Evolutionary conservation across 2,888 invertebrate genomes (phyloP).

Genomic region (Thalpophila matura): DNA sequence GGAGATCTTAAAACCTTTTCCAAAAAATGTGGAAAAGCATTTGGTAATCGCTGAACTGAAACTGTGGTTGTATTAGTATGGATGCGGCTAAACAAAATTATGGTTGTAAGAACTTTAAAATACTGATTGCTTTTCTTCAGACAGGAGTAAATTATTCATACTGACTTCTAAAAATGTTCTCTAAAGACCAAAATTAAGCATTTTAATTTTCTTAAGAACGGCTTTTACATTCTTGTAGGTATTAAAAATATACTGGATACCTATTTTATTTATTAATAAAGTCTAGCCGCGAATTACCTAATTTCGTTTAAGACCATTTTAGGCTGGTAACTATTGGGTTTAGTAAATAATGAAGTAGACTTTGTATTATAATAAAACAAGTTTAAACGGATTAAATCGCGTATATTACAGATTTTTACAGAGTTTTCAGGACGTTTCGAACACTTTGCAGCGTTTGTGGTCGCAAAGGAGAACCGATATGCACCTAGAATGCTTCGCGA

Average conservation of each 20-base stretch:
- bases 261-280: conserved; percentile 27
- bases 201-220: conserved; percentile 20
- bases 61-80: conserved; percentile 9
- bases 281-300: conserved; percentile 17
- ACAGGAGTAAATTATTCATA: conserved; percentile 25
- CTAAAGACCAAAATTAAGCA: conserved; percentile 20
- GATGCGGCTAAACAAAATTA: conserved; percentile 28
- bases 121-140: conserved; percentile 1
- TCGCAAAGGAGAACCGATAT: no score
- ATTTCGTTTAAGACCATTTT: conserved; percentile 23
- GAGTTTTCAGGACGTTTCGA: no score
- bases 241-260: neutral
- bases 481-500: no score
- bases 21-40: conserved; percentile 29
- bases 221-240: neutral
- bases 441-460: no score
- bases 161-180: conserved; percentile 16
- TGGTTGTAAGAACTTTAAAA: conserved; percentile 25
- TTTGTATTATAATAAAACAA: no score
- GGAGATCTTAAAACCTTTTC: conserved; percentile 14
- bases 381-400: no score
- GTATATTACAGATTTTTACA: no score
- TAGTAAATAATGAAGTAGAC: conserved; percentile 42
- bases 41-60: conserved; percentile 40
- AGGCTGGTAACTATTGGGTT: conserved; percentile 34